A percentile compares a stretch with the other conserved stretches of the same genome.
These are phyloP conservation scores for Cotesia vestalis DNA, from an alignment of 1,140 invertebrate species.

Conservation along the genomic window DNA sequence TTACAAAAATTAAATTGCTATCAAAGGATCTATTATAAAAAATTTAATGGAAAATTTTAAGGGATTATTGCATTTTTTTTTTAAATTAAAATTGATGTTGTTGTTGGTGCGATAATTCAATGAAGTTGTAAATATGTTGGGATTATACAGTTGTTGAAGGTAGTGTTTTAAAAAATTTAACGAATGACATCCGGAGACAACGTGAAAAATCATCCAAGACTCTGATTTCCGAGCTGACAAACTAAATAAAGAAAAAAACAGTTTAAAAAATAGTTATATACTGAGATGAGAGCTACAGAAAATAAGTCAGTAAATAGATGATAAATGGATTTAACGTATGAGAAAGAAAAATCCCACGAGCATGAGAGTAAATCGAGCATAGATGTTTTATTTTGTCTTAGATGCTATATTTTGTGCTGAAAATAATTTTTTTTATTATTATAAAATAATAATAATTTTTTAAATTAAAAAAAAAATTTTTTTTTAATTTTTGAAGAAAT, in stretches of 20 bases:
- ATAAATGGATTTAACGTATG: conserved; percentile 35
- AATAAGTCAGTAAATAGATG: conserved; percentile 27
- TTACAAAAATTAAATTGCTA: no score
- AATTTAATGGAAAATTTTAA: no score
- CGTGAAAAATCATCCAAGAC: conserved; percentile 29
- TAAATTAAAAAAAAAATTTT: no score
- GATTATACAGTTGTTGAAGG: no score
- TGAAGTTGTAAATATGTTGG: no score
- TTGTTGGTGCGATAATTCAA: no score
- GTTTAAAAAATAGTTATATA: neutral
- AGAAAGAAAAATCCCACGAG: conserved; percentile 30
- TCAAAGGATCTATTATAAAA: no score
- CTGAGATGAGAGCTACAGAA: neutral
- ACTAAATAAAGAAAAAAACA: neutral
- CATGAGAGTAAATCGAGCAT: conserved; percentile 32
- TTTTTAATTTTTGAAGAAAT: no score
- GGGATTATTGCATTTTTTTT: no score
- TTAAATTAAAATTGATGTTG: no score
- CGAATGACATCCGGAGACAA: conserved; percentile 18
- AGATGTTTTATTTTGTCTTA: conserved; percentile 30
- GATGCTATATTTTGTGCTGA: conserved; percentile 1
- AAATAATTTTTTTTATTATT: neutral
- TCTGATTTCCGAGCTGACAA: conserved; percentile 24
- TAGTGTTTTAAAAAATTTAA: neutral
- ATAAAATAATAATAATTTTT: no score